Evolutionary conservation across 1,140 invertebrate species (phyloP).

Genomic region (Panonychus citri): DNA sequence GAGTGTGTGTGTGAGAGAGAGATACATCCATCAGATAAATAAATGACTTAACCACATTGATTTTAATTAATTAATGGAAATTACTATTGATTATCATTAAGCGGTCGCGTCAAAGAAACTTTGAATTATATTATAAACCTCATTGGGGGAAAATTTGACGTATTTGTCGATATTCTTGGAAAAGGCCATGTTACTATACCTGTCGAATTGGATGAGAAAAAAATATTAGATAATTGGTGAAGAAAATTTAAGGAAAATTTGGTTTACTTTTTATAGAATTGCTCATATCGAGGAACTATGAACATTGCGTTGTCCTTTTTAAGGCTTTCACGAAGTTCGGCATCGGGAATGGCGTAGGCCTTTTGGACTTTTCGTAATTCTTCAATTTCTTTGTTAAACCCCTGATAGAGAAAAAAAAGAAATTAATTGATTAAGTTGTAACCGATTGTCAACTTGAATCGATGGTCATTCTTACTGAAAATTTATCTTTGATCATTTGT

Average conservation of each 20-base stretch:
- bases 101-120: constrained; percentile 8
- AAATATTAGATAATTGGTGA: not conserved
- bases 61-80: too few relatives aligned
- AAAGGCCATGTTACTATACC: constrained; percentile 45
- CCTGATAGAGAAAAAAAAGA: constrained; percentile 28
- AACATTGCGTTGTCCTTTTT: constrained; percentile 63
- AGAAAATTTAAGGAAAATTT: not conserved
- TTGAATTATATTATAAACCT: constrained; percentile 46
- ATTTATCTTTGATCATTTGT: constrained; percentile 78
- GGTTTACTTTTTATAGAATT: constrained; percentile 16
- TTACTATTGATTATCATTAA: not conserved
- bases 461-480: constrained; percentile 41
- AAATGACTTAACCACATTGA: too few relatives aligned
- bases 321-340: constrained; percentile 51
- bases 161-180: constrained; percentile 86
- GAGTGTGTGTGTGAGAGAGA: too few relatives aligned
- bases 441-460: not conserved
- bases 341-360: constrained; percentile 75
- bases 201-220: constrained; percentile 23
- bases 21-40: too few relatives aligned
- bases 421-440: not conserved
- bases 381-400: constrained; percentile 85
- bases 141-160: constrained; percentile 64
- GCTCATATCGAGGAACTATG: constrained; percentile 54
- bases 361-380: constrained; percentile 59